Percentiles rank a stretch among this genome's conserved stretches.
Evolutionary conservation across 2,113 vertebrate genomes (phyloP).

Genomic region (Gymnocephalus cernua): DNA sequence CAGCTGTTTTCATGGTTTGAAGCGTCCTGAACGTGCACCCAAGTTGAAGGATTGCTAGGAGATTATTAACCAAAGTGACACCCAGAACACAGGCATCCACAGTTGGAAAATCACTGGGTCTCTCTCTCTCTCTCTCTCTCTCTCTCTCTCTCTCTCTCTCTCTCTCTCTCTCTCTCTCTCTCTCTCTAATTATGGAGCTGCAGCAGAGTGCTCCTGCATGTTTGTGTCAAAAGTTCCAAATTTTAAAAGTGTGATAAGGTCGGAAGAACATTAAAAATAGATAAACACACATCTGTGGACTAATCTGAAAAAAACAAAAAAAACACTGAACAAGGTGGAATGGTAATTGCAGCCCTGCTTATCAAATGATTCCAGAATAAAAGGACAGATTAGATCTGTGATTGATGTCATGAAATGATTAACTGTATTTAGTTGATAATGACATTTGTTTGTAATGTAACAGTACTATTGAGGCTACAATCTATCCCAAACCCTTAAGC

Average conservation of each 20-base stretch:
- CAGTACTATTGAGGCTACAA: not conserved
- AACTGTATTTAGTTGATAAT: not conserved
- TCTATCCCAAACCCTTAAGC: not conserved
- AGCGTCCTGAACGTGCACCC: constrained; percentile 81
- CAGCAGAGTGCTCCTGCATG: constrained; percentile 66
- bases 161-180: constrained; percentile 37
- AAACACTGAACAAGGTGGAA: constrained; percentile 34
- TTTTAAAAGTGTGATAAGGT: constrained; percentile 76
- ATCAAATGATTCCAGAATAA: constrained; percentile 32
- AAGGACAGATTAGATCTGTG: constrained; percentile 37
- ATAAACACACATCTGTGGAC: constrained; percentile 68
- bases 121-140: constrained; percentile 23
- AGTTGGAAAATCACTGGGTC: constrained; percentile 70
- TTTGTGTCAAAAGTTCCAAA: constrained; percentile 71
- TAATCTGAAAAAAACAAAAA: constrained; percentile 1
- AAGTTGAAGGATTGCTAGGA: constrained; percentile 83
- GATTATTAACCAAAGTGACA: constrained; percentile 88
- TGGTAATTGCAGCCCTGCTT: constrained; percentile 23
- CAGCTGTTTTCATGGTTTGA: constrained; percentile 87
- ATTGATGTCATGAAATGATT: not conserved
- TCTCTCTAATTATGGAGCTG: constrained; percentile 57
- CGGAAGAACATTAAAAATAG: constrained; percentile 65
- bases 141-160: not conserved
- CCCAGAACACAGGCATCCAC: constrained; percentile 75
- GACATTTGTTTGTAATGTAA: not conserved